Percentiles rank a stretch among this genome's conserved stretches.
These are phyloP conservation scores for Sander vitreus DNA, from an alignment of 2,113 vertebrate genomes.

Conservation along the genomic window DNA sequence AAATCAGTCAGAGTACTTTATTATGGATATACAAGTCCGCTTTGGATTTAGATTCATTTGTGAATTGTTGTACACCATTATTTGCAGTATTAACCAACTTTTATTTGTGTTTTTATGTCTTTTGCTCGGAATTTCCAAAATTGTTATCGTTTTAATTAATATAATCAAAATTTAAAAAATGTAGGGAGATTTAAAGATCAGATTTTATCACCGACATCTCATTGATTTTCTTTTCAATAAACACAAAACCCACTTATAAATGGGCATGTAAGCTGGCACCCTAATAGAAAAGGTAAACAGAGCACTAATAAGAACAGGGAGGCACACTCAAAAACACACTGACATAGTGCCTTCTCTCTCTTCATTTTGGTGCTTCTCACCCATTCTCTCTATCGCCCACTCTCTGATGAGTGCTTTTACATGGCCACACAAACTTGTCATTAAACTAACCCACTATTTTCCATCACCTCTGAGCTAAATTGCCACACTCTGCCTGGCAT, in stretches of 20 bases:
- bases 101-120: neutral
- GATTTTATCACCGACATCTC: neutral
- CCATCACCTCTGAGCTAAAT: constrained; percentile 81
- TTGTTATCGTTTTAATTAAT: neutral
- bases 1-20: neutral
- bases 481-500: constrained; percentile 76
- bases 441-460: constrained; percentile 81
- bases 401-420: constrained; percentile 80
- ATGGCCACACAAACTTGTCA: constrained; percentile 81
- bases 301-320: constrained; percentile 19
- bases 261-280: neutral
- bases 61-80: neutral
- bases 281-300: constrained; percentile 20
- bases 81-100: neutral
- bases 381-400: constrained; percentile 67
- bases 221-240: neutral
- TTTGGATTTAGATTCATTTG: neutral
- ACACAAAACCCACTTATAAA: neutral
- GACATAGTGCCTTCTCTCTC: constrained; percentile 31
- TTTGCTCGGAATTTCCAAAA: neutral
- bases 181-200: neutral
- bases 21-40: neutral
- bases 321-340: constrained; percentile 14
- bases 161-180: neutral
- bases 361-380: constrained; percentile 50